Percentiles rank a stretch among this genome's conserved stretches.
Evolutionary conservation across 2,888 invertebrate genomes (phyloP).

Genomic region (Ectemnius cavifrons): DNA sequence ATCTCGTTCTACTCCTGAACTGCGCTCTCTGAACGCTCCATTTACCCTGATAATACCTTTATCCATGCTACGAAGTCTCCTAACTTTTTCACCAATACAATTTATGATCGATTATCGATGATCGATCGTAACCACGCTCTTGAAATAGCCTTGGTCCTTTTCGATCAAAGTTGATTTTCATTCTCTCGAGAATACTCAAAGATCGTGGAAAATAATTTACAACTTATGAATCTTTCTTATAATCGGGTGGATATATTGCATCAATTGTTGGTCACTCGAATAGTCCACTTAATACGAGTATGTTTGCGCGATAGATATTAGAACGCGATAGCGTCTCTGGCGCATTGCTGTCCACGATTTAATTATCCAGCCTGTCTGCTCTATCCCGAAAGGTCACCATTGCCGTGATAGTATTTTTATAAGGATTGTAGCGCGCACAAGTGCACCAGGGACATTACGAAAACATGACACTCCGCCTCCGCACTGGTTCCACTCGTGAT

Average conservation of each 20-base stretch:
- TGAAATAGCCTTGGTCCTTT: too few relatives aligned
- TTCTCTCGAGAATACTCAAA: too few relatives aligned
- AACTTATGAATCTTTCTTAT: too few relatives aligned
- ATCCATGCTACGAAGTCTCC: slow-evolving; percentile 24
- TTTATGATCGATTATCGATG: slow-evolving; percentile 8
- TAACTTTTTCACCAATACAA: slow-evolving; percentile 16
- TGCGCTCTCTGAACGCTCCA: slow-evolving; percentile 40
- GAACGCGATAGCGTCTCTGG: slow-evolving; percentile 52
- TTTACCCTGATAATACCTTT: slow-evolving; percentile 40
- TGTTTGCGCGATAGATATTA: slow-evolving; percentile 48
- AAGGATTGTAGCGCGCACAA: neutral
- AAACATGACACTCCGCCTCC: too few relatives aligned
- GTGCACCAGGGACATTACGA: too few relatives aligned
- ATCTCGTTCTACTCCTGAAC: neutral
- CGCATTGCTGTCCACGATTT: slow-evolving; percentile 53
- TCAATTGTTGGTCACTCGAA: slow-evolving; percentile 54
- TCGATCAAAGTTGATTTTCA: too few relatives aligned
- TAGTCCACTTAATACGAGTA: slow-evolving; percentile 52
- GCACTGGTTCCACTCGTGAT: too few relatives aligned
- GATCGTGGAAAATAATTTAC: too few relatives aligned
- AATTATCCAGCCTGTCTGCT: slow-evolving; percentile 53
- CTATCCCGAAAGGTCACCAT: slow-evolving; percentile 49
- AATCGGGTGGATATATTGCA: slow-evolving; percentile 33
- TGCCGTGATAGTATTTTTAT: slow-evolving; percentile 30
- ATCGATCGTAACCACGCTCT: neutral